A percentile compares a stretch with the other conserved stretches of the same genome.
Conservation (phyloP, 2,888 invertebrate species). For the Adelphocoris suturalis region DNA sequence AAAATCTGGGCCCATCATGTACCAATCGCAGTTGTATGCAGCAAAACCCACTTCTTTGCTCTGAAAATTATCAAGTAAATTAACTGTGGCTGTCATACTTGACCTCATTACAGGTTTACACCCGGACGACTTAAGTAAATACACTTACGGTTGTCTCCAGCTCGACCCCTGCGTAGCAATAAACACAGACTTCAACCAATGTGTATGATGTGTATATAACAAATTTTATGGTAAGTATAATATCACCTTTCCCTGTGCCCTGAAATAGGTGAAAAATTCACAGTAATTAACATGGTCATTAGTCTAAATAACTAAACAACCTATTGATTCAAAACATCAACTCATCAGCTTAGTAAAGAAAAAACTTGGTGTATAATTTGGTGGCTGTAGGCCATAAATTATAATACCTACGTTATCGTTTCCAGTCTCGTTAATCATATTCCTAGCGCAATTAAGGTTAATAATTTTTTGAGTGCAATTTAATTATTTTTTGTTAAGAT, state of each 20-base stretch:
- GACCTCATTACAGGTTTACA: too few species aligned
- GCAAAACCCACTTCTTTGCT: slow-evolving; percentile 21
- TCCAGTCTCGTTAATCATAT: too few species aligned
- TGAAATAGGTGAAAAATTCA: neutral
- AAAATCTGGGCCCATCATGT: neutral
- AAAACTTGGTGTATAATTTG: neutral
- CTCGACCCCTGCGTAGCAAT: slow-evolving; percentile 28
- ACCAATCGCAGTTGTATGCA: slow-evolving; percentile 65
- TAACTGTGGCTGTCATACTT: too few species aligned
- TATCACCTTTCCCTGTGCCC: slow-evolving; percentile 17
- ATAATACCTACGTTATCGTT: too few species aligned
- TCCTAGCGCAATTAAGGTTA: too few species aligned
- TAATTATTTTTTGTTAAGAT: too few species aligned
- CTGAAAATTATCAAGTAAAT: slow-evolving; percentile 6
- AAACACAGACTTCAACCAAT: slow-evolving; percentile 50
- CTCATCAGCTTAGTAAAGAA: too few species aligned
- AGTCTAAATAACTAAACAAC: too few species aligned
- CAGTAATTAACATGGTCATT: neutral
- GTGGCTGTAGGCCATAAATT: neutral
- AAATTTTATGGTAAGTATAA: slow-evolving; percentile 39
- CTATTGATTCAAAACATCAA: too few species aligned
- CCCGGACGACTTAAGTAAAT: too few species aligned
- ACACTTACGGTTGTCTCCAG: slow-evolving; percentile 39
- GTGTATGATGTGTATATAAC: slow-evolving; percentile 48
- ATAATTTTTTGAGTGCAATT: too few species aligned